phyloP scores from a whole-genome alignment of 2,113 vertebrate species.

The Archilochus colubris region DNA sequence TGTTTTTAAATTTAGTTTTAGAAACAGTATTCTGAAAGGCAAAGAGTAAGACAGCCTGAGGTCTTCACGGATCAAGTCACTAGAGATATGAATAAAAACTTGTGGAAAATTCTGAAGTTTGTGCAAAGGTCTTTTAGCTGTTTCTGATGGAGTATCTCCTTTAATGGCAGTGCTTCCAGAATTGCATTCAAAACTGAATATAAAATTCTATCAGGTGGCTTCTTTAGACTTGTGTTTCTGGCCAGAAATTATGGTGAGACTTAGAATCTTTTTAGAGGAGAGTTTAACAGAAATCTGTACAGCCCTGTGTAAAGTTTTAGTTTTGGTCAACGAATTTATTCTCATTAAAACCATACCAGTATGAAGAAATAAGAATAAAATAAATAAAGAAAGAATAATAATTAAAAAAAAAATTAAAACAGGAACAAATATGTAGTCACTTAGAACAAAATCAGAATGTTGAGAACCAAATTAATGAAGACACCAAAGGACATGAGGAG shows the following conservation, averaged over 20 bases:
- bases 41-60: not conserved
- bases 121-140: not conserved
- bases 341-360: not conserved
- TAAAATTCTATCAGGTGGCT: not conserved
- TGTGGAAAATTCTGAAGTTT: not conserved
- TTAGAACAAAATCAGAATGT: slow-evolving; percentile 7
- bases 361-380: not conserved
- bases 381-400: not conserved
- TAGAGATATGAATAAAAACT: not conserved
- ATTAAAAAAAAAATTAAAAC: not conserved
- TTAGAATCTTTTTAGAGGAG: not conserved
- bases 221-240: not conserved
- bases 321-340: not conserved
- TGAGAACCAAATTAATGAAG: slow-evolving; percentile 46
- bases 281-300: not conserved
- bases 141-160: not conserved
- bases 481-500: slow-evolving; percentile 17
- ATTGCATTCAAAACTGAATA: not conserved
- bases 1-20: not conserved
- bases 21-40: not conserved
- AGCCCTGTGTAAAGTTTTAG: not conserved
- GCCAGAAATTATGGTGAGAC: not conserved
- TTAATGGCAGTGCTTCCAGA: not conserved
- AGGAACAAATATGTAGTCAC: not conserved
- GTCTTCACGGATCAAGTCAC: not conserved